phyloP scores from a whole-genome alignment of 2,113 vertebrate species.

The Lipophrys pholis region DNA sequence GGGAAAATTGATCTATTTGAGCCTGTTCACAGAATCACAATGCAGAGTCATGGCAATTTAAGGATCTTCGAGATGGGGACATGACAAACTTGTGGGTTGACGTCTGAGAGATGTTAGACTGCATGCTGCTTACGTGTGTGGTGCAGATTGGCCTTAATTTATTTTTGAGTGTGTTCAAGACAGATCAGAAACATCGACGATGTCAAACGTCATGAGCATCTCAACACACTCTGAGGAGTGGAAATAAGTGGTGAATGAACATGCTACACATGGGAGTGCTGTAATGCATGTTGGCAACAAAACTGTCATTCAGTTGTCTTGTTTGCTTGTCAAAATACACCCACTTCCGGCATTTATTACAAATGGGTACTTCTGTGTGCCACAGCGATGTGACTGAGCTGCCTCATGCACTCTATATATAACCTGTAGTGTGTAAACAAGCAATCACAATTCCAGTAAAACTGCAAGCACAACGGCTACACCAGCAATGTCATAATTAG shows the following conservation, averaged over 20 bases:
- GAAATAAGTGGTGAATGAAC: not conserved
- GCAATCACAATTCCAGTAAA: not conserved
- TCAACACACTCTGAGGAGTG: not conserved
- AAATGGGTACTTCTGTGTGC: not conserved
- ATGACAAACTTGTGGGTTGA: slow-evolving; percentile 7
- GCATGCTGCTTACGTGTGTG: not conserved
- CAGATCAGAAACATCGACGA: not conserved
- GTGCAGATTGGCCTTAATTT: not conserved
- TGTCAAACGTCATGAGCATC: not conserved
- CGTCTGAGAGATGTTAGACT: slow-evolving; percentile 1
- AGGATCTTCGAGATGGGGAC: slow-evolving; percentile 27
- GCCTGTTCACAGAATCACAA: slow-evolving; percentile 50
- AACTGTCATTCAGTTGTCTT: not conserved
- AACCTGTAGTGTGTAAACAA: not conserved
- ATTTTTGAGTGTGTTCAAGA: not conserved
- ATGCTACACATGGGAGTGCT: not conserved
- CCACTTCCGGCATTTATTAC: not conserved
- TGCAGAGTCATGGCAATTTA: slow-evolving; percentile 34
- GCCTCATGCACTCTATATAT: not conserved
- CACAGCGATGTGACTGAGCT: not conserved
- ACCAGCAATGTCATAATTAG: not conserved
- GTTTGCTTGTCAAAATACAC: not conserved
- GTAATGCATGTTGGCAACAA: not conserved
- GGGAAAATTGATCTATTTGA: slow-evolving; percentile 61
- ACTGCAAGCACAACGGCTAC: not conserved